Conservation (phyloP, 2,113 vertebrate species). For the Bambusicola thoracicus region DNA sequence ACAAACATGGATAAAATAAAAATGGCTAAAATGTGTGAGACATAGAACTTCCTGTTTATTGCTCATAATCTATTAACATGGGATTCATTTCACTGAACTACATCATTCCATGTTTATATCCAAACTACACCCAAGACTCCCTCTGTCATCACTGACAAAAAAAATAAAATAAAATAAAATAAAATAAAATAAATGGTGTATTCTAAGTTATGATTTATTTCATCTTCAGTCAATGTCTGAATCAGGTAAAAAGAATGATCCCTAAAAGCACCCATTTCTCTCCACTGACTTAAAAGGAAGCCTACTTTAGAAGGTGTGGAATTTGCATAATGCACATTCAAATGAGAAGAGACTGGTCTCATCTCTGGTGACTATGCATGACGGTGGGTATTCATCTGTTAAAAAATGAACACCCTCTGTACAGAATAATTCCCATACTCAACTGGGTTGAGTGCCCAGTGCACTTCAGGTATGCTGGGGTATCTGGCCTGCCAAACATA, state of each 20-base stretch:
- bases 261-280: not conserved
- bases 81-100: not conserved
- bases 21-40: not conserved
- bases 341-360: not conserved
- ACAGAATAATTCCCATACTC: too few species aligned
- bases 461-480: not conserved
- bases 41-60: not conserved
- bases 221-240: not conserved
- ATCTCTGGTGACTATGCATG: not conserved
- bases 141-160: not conserved
- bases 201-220: not conserved
- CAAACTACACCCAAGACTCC: not conserved
- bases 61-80: not conserved
- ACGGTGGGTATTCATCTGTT: not conserved
- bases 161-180: too few species aligned
- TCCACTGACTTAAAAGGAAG: not conserved
- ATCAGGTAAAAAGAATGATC: not conserved
- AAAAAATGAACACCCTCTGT: not conserved
- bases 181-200: not conserved
- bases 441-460: not conserved
- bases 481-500: not conserved
- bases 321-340: fast-evolving
- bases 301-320: not conserved
- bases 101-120: not conserved
- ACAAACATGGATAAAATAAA: not conserved